These are phyloP conservation scores for Eilema caniola DNA, from an alignment of 2,888 invertebrate species.

Conservation along the genomic window DNA sequence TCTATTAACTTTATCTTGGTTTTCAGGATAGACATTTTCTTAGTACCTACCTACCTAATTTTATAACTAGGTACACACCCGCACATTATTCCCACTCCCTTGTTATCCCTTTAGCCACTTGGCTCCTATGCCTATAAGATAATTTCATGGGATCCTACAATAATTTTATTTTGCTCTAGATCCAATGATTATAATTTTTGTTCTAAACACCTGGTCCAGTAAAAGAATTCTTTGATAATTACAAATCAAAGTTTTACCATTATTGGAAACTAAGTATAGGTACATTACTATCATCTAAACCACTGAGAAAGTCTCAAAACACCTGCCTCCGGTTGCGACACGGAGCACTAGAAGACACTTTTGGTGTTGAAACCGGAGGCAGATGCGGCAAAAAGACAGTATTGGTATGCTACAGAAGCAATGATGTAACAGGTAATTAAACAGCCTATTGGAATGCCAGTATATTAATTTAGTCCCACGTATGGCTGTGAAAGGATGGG, in stretches of 20 bases:
- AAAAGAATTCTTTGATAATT: background rate
- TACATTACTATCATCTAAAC: background rate
- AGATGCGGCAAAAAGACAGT: conserved; percentile 22
- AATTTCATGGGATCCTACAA: too few relatives aligned
- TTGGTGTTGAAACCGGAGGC: conserved; percentile 15
- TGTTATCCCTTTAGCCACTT: too few relatives aligned
- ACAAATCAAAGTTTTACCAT: background rate
- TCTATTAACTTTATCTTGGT: too few relatives aligned
- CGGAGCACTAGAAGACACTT: conserved; percentile 16
- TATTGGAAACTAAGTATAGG: background rate
- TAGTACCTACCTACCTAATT: too few relatives aligned
- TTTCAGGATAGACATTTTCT: too few relatives aligned
- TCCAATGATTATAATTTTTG: too few relatives aligned
- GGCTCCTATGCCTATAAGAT: too few relatives aligned
- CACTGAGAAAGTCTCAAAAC: background rate
- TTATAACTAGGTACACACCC: too few relatives aligned
- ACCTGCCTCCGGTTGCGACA: conserved; percentile 4
- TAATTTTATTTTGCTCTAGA: too few relatives aligned
- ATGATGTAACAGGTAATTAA: background rate
- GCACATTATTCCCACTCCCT: too few relatives aligned
- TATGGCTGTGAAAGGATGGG: background rate
- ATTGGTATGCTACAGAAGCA: conserved; percentile 7
- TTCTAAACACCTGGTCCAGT: background rate
- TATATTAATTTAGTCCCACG: background rate
- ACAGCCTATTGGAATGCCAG: background rate